Evolutionary conservation across 2,888 invertebrate genomes (phyloP).

Genomic region (Rotaria sp.): DNA sequence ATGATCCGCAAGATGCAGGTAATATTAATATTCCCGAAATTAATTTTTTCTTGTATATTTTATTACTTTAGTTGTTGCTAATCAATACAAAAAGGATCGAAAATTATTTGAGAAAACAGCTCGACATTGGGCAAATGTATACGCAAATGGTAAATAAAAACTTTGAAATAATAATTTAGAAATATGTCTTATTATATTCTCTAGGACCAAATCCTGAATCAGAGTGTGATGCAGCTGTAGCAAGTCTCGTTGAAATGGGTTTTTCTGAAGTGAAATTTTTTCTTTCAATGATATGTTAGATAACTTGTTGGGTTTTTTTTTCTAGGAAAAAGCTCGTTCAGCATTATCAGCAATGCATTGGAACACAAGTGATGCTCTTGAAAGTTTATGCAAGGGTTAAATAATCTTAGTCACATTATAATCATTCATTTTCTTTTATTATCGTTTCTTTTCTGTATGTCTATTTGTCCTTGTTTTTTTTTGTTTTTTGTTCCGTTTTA

Average conservation of each 20-base stretch:
- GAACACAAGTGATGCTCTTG: constrained; percentile 20
- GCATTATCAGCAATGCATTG: constrained; percentile 5
- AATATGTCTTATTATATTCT: constrained; percentile 43
- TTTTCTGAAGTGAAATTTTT: constrained; percentile 65
- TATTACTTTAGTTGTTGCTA: constrained; percentile 70
- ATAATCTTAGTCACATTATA: neutral
- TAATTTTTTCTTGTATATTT: neutral
- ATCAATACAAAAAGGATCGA: constrained; percentile 82
- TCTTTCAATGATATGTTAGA: neutral
- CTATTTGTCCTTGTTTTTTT: neutral
- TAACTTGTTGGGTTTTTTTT: neutral
- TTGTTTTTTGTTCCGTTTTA: neutral
- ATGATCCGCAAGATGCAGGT: constrained; percentile 58
- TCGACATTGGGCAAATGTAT: constrained; percentile 85
- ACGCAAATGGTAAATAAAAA: constrained; percentile 58
- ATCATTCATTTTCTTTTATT: neutral
- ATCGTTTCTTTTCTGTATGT: neutral
- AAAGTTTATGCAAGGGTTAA: constrained; percentile 11
- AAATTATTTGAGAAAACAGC: constrained; percentile 83
- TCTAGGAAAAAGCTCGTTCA: constrained; percentile 19
- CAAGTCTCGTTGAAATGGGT: constrained; percentile 84
- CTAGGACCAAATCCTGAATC: constrained; percentile 67
- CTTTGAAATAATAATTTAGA: neutral
- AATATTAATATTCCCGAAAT: neutral
- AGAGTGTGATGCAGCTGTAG: constrained; percentile 79